A percentile compares a stretch with the other conserved stretches of the same genome.
phyloP scores from a whole-genome alignment of 2,888 invertebrate species.

The Germaria angustata region DNA sequence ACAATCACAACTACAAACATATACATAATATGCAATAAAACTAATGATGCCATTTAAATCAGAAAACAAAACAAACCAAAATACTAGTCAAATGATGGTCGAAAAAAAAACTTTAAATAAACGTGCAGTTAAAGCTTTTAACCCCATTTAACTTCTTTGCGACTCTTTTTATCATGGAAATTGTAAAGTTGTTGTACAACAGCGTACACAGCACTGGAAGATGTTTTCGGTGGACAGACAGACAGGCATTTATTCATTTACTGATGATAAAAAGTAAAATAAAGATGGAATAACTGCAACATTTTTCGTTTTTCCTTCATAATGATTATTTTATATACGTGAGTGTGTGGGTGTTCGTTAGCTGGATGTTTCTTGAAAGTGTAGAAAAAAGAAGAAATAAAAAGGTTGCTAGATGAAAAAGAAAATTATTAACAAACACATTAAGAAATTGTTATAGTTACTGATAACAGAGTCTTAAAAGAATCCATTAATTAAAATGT shows the following conservation, averaged over 20 bases:
- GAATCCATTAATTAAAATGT: constrained; percentile 37
- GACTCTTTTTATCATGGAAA: constrained; percentile 32
- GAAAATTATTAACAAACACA: constrained; percentile 57
- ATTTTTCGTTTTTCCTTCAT: constrained; percentile 30
- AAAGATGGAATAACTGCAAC: constrained; percentile 25
- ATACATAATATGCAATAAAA: constrained; percentile 54
- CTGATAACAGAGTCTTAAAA: constrained; percentile 50
- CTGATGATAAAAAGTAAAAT: background rate
- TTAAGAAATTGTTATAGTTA: constrained; percentile 56
- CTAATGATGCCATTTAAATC: constrained; percentile 64
- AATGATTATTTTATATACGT: constrained; percentile 43
- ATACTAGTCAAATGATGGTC: constrained; percentile 24
- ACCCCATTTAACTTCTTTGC: constrained; percentile 62
- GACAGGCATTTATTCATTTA: background rate
- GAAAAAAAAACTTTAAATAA: constrained; percentile 46
- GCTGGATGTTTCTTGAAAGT: constrained; percentile 2
- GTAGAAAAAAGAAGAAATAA: background rate
- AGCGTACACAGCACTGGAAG: constrained; percentile 22
- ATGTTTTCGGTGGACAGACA: constrained; percentile 31
- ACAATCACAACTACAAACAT: constrained; percentile 14
- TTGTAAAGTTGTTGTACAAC: constrained; percentile 25
- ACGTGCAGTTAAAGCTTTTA: constrained; percentile 67
- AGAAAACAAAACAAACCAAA: constrained; percentile 54
- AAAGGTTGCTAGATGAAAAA: constrained; percentile 30
- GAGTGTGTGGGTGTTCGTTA: constrained; percentile 30